Base-by-base conservation (phyloP, 2,113 vertebrate species). In the Protobothrops mucrosquamatus region DNA sequence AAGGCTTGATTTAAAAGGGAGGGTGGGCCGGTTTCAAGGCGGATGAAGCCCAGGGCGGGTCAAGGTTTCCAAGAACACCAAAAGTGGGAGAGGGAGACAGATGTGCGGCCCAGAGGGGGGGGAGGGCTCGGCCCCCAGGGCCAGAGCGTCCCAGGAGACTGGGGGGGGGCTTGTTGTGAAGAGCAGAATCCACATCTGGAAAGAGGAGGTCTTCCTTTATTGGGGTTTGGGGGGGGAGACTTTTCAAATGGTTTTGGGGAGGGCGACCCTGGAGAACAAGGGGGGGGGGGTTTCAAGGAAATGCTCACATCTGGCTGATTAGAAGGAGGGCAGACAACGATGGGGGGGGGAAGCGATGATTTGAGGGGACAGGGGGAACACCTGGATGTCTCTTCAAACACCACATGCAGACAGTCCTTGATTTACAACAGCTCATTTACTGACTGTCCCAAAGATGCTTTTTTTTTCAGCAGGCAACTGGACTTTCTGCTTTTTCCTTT, bases 1-100 rank as follows among this genome's bases (percentile, higher is more conserved):
- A 94, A 95, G 95, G 34, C 51, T 20, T 88, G 85, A 93, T 95
- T 94, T 94, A 56, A 89, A 51, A 86, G 87, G 61, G 94, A 96
- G 96, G 92, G 91, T 81, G 87, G 94, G 93, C 87, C n/a, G n/a
- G 48, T 91, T 89, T 89, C 86, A 69, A 92, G n/a, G n/a, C n/a
- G n/a, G 34, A 54, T 6, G n/a, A 43, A 61, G 74, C 56, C 24
- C 26, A 46, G 39, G 18, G 3, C 39, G 14, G 88, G 92, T 89
- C 88, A 86, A 93, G 92, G 74, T 52, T 59, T 20, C 55, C 57
- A 22, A 23, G 57, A 61, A 51, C 48, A 20, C 14, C 1, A 8
- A 39, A 88, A 39, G 69, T 24, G 34, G 23, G 22, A 24, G 46
- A 51, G 20, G n/a, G n/a, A n/a, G n/a, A 51, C 39, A 34, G 55